Percentiles rank a stretch among this genome's conserved stretches.
Evolutionary conservation across 1,140 invertebrate species (phyloP).

Genomic region (Drosophila takahashii): DNA sequence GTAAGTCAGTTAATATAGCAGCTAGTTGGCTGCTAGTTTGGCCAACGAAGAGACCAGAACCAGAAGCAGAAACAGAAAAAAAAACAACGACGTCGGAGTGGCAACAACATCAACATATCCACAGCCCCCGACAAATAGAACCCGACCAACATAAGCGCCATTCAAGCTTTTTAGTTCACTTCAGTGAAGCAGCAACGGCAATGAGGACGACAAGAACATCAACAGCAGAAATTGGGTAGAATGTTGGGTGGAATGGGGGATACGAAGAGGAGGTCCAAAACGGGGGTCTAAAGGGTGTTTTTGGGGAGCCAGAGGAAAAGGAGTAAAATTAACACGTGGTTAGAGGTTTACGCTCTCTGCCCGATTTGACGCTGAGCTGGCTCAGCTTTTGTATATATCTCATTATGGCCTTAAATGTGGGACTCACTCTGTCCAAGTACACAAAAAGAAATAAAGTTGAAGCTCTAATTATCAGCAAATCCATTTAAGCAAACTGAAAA

Average conservation of each 20-base stretch:
- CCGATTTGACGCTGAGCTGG: constrained; percentile 72
- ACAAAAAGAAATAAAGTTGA: constrained; percentile 1
- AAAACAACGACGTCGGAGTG: constrained; percentile 46
- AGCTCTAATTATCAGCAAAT: background rate
- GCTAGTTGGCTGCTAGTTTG: constrained; percentile 70
- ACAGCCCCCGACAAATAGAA: constrained; percentile 70
- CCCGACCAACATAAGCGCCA: constrained; percentile 71
- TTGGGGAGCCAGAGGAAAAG: constrained; percentile 32
- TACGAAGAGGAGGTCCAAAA: background rate
- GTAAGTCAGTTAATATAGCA: constrained; percentile 82
- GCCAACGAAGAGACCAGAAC: constrained; percentile 20
- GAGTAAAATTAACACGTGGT: constrained; percentile 82
- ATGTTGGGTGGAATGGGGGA: background rate
- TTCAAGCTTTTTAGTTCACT: constrained; percentile 82
- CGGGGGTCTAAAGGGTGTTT: background rate
- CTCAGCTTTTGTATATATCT: constrained; percentile 78
- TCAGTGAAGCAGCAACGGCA: constrained; percentile 59
- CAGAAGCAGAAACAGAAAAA: constrained; percentile 36
- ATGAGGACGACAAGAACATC: constrained; percentile 61
- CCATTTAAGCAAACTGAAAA: too few relatives aligned
- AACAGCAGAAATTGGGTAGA: constrained; percentile 58
- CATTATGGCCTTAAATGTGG: constrained; percentile 75
- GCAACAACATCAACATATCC: constrained; percentile 50
- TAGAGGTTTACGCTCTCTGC: constrained; percentile 74
- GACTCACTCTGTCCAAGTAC: constrained; percentile 28